Evolutionary conservation across 2,888 invertebrate genomes (phyloP), one percentile per base, ranked within the genome.

Genomic region (Xanthorhoe spadicearia): DNA sequence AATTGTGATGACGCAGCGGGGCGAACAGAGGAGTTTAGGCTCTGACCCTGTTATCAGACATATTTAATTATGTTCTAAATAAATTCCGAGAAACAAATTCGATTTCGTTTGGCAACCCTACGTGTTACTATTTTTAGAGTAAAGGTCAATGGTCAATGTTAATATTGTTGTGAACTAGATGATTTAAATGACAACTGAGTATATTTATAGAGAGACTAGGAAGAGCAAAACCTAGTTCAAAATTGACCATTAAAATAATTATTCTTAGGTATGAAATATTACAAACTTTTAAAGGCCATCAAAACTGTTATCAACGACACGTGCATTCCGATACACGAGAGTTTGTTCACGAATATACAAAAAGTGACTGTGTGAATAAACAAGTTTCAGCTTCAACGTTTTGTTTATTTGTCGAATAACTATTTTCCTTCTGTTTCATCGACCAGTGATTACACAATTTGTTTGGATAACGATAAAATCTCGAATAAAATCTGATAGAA

Each of bases 1-100:
- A 81, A 88, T 89, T 90, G 89, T 89, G 88, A 90, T 89, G 90
- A 89, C 88, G 87, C 88, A 86, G 80, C 77, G 74, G 79, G 70
- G 76, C 72, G 85, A 79, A 82, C 82, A 77, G 71, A 69, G 77
- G 79, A 79, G 80, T 81, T 85, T 81, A 79, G 81, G 78, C 79
- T 80, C 77, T 82, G 84, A 83, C 83, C 81, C 81, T 79, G 75
- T 81, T 86, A 84, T 85, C 83, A 79, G 64, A 66, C 72, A 74
- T 61, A 68, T 48, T 82, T 86, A 84, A 86, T 84, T 83, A 83
- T 81, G 72, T 77, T 74, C 57, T 43, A 56, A 55, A 67, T 58
- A 64, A 64, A 69, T 66, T 23, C 35, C 35, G 48, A 35, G 62
- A 61, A 60, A 60, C 50, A 60, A 58, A 62, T 59, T 51, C 19